phyloP scores from a whole-genome alignment of 2,113 vertebrate species.

The Saguinus imperator region DNA sequence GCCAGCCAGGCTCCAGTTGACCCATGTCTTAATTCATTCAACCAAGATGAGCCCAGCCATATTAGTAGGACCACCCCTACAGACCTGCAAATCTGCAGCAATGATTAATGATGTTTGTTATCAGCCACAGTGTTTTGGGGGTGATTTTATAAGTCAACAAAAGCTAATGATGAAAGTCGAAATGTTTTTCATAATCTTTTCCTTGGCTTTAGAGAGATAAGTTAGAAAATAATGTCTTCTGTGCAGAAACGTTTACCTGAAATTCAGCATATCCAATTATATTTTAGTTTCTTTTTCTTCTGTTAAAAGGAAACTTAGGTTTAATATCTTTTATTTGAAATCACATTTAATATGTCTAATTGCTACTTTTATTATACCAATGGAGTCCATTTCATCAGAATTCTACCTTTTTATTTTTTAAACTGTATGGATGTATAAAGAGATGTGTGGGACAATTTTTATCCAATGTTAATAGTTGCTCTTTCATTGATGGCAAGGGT shows the following conservation, averaged over 20 bases:
- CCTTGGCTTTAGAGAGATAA: not conserved
- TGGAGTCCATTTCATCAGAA: not conserved
- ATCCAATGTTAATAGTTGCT: not conserved
- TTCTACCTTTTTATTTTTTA: not conserved
- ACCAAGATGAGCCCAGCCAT: not conserved
- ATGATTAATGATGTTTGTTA: not conserved
- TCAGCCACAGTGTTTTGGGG: not conserved
- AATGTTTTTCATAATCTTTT: conserved; percentile 3
- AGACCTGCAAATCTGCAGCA: too few species aligned
- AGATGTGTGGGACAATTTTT: not conserved
- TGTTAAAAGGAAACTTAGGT: not conserved
- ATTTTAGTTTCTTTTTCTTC: not conserved
- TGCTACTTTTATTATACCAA: not conserved
- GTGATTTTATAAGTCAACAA: not conserved
- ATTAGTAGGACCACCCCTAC: not conserved
- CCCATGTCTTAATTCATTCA: not conserved
- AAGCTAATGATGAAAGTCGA: not conserved
- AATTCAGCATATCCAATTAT: not conserved
- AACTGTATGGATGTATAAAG: not conserved
- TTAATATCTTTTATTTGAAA: not conserved
- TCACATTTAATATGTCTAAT: not conserved
- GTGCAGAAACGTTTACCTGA: not conserved
- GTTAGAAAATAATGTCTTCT: not conserved
- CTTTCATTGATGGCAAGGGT: not conserved
- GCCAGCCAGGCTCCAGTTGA: not conserved